A percentile compares a stretch with the other conserved stretches of the same genome.
These are phyloP conservation scores for Lithophane semibrunnea DNA, from an alignment of 2,888 invertebrate species.

Conservation along the genomic window DNA sequence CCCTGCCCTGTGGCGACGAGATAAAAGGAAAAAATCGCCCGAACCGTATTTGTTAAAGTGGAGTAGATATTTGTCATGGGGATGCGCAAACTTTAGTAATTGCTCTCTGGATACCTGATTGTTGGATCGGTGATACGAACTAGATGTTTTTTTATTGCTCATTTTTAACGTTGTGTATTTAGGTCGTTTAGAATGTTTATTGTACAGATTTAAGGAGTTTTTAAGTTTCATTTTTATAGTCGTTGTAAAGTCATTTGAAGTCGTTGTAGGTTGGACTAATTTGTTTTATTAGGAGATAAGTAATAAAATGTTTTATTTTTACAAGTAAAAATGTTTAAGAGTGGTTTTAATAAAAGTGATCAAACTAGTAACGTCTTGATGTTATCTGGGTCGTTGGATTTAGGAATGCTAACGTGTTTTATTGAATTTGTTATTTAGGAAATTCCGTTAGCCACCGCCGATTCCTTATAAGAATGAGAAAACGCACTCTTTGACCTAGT, in stretches of 20 bases:
- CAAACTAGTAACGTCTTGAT: constrained; percentile 17
- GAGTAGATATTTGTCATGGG: constrained; percentile 87
- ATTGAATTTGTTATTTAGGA: constrained; percentile 3
- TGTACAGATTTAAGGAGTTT: constrained; percentile 18
- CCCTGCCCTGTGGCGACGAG: constrained; percentile 84
- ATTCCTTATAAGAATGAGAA: not conserved
- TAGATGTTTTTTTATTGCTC: constrained; percentile 51
- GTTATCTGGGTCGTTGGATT: constrained; percentile 7
- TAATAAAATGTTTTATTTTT: constrained; percentile 13
- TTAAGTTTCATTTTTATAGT: constrained; percentile 24
- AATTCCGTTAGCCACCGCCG: not conserved
- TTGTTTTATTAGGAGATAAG: constrained; percentile 30
- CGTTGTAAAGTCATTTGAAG: constrained; percentile 37
- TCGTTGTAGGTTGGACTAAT: constrained; percentile 4
- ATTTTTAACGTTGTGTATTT: constrained; percentile 40
- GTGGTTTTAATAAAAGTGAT: constrained; percentile 10
- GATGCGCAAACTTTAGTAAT: constrained; percentile 83
- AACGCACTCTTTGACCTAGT: not conserved
- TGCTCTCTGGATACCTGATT: constrained; percentile 82
- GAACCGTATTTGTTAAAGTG: constrained; percentile 85
- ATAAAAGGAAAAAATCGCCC: constrained; percentile 87
- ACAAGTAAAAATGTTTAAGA: not conserved
- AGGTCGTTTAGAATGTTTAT: constrained; percentile 35
- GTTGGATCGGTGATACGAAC: constrained; percentile 59
- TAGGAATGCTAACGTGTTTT: constrained; percentile 18